Evolutionary conservation across 1,140 invertebrate species (phyloP).

Genomic region (Wiebesia pumilae): DNA sequence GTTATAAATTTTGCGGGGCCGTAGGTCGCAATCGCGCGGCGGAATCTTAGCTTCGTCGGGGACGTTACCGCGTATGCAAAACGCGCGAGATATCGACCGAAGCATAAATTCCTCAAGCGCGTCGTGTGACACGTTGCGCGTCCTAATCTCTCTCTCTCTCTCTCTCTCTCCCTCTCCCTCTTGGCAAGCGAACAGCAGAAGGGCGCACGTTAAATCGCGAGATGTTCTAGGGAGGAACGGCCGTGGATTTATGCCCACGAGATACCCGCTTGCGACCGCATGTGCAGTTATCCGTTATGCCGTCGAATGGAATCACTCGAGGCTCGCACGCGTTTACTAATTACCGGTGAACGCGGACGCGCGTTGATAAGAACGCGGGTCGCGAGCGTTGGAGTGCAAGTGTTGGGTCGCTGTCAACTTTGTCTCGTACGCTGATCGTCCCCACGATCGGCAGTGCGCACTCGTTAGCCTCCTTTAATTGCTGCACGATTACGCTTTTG

Average conservation of each 20-base stretch:
- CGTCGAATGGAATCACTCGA: conserved; percentile 34
- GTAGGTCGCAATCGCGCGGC: conserved; percentile 59
- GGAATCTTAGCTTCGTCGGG: conserved; percentile 64
- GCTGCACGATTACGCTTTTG: background rate
- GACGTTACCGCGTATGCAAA: conserved; percentile 61
- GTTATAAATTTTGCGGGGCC: conserved; percentile 62
- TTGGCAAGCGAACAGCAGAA: background rate
- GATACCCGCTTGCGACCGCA: conserved; percentile 58
- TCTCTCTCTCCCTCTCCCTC: conserved; percentile 44
- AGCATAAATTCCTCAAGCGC: conserved; percentile 68
- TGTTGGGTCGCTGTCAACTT: no score
- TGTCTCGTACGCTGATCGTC: background rate
- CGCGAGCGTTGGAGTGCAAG: no score
- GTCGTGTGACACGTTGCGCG: conserved; percentile 61
- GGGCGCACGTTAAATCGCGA: conserved; percentile 51
- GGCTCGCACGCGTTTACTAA: conserved; percentile 19
- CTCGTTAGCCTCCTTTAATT: background rate
- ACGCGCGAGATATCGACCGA: conserved; percentile 66
- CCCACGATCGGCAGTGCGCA: background rate
- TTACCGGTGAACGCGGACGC: conserved; percentile 3
- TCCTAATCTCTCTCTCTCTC: conserved; percentile 63
- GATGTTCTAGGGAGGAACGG: conserved; percentile 59
- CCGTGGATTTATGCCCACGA: conserved; percentile 68
- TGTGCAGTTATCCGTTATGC: conserved; percentile 61
- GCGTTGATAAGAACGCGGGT: conserved; percentile 7